A percentile compares a stretch with the other conserved stretches of the same genome.
Conservation (phyloP, 2,888 invertebrate species). For the Platyscelio sp. region DNA sequence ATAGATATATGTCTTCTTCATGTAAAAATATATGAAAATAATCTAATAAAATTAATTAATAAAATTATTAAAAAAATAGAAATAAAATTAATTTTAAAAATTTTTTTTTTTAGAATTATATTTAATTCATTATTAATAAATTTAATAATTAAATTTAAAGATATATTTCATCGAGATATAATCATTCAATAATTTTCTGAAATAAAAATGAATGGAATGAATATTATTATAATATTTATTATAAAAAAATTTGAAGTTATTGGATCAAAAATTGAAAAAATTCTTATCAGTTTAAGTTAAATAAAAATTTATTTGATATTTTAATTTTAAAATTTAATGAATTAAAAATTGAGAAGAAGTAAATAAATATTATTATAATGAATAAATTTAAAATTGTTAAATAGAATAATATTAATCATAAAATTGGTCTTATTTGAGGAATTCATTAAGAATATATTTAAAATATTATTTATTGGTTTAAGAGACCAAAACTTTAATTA, state of each 20-base stretch:
- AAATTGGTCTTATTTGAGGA: constrained; percentile 52
- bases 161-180: constrained; percentile 77
- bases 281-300: constrained; percentile 84
- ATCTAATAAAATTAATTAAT: constrained; percentile 90
- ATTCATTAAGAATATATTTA: constrained; percentile 84
- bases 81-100: constrained; percentile 85
- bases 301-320: constrained; percentile 77
- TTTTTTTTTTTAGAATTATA: constrained; percentile 85
- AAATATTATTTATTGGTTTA: constrained; percentile 88
- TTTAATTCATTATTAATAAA: constrained; percentile 82
- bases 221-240: constrained; percentile 87
- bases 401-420: constrained; percentile 14
- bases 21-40: constrained; percentile 91
- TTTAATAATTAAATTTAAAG: constrained; percentile 63
- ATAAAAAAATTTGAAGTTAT: constrained; percentile 86
- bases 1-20: constrained; percentile 89
- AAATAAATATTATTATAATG: neutral
- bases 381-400: neutral
- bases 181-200: constrained; percentile 36
- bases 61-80: constrained; percentile 88
- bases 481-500: constrained; percentile 87
- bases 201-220: constrained; percentile 17
- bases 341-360: no score
- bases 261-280: constrained; percentile 90
- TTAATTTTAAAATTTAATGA: no score